Base-by-base conservation (phyloP, 2,888 invertebrate genomes). In the Myopa testacea region DNA sequence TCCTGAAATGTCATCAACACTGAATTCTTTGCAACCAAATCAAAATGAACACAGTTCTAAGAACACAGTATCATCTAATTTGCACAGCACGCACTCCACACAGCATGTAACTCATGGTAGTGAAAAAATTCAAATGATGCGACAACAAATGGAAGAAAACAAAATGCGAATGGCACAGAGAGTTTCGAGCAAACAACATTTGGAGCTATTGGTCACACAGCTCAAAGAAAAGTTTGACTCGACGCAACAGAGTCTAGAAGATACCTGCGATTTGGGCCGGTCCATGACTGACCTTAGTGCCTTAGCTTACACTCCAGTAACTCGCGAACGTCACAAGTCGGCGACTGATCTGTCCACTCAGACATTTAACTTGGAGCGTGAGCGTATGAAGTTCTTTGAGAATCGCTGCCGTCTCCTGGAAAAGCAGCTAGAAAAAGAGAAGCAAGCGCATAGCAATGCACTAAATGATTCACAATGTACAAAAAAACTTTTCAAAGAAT, bases 91-190 rank as follows among this genome's bases (percentile, higher is more conserved):
- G 26, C 5, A 19, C 26, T 26, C 65, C 37, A 37, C 16, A 38
- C 65, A 65, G 16, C 38, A 4, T 16, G 12, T 37, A 34, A 88
- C 89, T 37, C 90, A 90, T 70, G 90, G 90, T 58, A 91, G 88
- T 82, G 91, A 91, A 82, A 92, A 91, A 83, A 87, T 92, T 37
- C 88, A 89, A 82, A 86, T 92, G 75, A 83, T 92, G 52, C 88
- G 91, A 19, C 90, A 91, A 80, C 91, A 92, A 83, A 85, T 92
- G 78, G 91, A 92, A 81, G 90, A 92, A 84, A 92, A 91, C 83
- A 91, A 91, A 84, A 87, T 87, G 1, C 89, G 90, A 83, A 87
- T 92, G 82, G 91, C 91, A 14, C 91, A 91, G 83, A 88, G 91
- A 4, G 91, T 90, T 26, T 90, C 90, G 80, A 90, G 87, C 81